These are phyloP conservation scores for Sialis lutaria DNA, from an alignment of 2,888 invertebrate genomes.

Conservation along the genomic window DNA sequence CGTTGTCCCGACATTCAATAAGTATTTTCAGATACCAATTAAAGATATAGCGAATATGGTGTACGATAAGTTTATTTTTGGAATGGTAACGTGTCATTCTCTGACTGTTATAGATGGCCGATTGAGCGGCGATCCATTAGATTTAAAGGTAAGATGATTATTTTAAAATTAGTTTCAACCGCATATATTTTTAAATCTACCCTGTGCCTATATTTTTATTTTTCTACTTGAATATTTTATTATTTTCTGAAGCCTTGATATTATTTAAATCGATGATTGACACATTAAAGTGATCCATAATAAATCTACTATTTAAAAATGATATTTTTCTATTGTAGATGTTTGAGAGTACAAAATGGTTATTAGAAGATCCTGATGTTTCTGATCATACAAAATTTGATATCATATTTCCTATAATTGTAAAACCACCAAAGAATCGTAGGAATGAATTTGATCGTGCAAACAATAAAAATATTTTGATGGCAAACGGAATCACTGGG, in stretches of 20 bases:
- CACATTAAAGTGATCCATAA: too few relatives aligned
- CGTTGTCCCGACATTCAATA: conserved; percentile 42
- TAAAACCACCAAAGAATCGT: conserved; percentile 31
- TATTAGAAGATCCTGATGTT: conserved; percentile 64
- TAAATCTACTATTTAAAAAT: not conserved
- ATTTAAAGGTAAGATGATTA: conserved; percentile 47
- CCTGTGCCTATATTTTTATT: not conserved
- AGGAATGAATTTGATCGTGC: not conserved
- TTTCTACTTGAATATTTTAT: not conserved
- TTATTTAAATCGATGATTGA: too few relatives aligned
- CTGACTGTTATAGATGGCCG: conserved; percentile 73
- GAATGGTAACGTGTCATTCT: conserved; percentile 88
- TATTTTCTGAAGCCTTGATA: too few relatives aligned
- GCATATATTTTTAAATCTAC: too few relatives aligned
- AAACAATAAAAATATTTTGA: not conserved
- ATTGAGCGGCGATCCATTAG: conserved; percentile 84
- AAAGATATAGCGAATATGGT: conserved; percentile 14
- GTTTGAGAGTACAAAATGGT: conserved; percentile 89
- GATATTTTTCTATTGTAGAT: conserved; percentile 36
- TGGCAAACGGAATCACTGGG: not conserved
- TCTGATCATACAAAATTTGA: conserved; percentile 67
- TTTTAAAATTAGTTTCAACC: not conserved
- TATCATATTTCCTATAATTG: conserved; percentile 64
- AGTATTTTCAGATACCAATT: conserved; percentile 13
- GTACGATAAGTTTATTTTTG: conserved; percentile 26